Conservation (phyloP, 1,140 invertebrate genomes). For the Drosophila tani region DNA sequence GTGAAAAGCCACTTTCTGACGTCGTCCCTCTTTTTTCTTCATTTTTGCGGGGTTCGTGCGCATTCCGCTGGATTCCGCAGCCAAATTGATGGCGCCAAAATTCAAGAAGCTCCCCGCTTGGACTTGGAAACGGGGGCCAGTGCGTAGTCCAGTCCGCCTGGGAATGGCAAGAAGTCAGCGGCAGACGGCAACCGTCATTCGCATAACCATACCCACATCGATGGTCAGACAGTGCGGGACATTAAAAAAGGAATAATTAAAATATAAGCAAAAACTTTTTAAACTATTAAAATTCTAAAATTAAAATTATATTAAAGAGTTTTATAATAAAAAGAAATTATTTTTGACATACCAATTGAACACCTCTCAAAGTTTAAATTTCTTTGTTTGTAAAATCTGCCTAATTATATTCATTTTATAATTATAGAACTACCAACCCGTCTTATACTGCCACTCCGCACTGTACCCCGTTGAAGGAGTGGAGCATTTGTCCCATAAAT, state of each 20-base stretch:
- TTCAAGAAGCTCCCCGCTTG: conserved; percentile 59
- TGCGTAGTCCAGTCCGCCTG: conserved; percentile 31
- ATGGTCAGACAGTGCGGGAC: conserved; percentile 9
- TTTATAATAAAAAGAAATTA: too few relatives aligned
- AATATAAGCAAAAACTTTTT: too few relatives aligned
- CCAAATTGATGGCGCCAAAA: conserved; percentile 83
- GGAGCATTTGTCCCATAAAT: conserved; percentile 82
- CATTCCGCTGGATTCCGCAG: conserved; percentile 75
- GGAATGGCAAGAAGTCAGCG: conserved; percentile 36
- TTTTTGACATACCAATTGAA: background rate
- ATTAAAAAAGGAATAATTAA: background rate
- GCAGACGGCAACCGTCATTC: conserved; percentile 42
- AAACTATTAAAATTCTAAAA: background rate
- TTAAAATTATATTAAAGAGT: rapidly evolving
- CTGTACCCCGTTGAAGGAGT: conserved; percentile 61
- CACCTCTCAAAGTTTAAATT: background rate
- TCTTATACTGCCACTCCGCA: conserved; percentile 2
- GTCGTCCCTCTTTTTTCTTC: conserved; percentile 21
- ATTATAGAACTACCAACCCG: too few relatives aligned
- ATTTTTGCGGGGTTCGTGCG: conserved; percentile 47
- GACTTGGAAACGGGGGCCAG: conserved; percentile 17
- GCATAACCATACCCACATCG: conserved; percentile 52
- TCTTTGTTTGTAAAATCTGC: too few relatives aligned
- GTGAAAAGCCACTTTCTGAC: conserved; percentile 59
- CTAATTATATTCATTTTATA: background rate